A percentile compares a stretch with the other conserved stretches of the same genome.
phyloP scores from a whole-genome alignment of 2,113 vertebrate species.

The Dinomys branickii region DNA sequence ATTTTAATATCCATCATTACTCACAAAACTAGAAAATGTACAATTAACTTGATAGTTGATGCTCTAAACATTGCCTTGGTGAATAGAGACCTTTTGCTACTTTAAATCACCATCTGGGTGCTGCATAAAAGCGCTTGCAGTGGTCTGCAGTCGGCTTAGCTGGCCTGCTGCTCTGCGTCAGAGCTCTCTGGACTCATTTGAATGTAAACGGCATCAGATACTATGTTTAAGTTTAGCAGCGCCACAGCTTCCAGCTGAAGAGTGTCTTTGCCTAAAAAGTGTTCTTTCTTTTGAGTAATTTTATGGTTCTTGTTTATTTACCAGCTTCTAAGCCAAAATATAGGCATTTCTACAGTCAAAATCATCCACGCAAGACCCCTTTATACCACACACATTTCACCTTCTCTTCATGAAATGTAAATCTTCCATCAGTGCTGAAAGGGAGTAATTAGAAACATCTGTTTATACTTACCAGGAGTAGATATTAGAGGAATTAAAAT shows the following conservation, averaged over 20 bases:
- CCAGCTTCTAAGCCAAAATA: constrained; percentile 61
- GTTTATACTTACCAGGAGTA: constrained; percentile 83
- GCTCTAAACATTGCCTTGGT: constrained; percentile 26
- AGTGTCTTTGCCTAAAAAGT: background rate
- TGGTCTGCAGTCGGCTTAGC: background rate
- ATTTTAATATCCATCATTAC: constrained; percentile 64
- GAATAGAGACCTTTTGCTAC: constrained; percentile 43
- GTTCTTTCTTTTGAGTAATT: constrained; percentile 61
- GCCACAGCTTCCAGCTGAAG: constrained; percentile 17
- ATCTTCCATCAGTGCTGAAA: constrained; percentile 74
- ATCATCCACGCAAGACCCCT: background rate
- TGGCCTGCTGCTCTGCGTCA: background rate
- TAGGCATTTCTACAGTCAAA: constrained; percentile 55
- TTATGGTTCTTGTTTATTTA: constrained; percentile 75
- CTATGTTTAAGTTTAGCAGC: background rate
- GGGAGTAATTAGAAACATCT: constrained; percentile 83
- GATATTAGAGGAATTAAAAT: constrained; percentile 85
- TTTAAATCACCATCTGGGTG: constrained; percentile 52
- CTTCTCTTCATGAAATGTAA: constrained; percentile 61
- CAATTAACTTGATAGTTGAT: constrained; percentile 64
- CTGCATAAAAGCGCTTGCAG: background rate
- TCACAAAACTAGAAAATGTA: constrained; percentile 60
- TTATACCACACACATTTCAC: constrained; percentile 61
- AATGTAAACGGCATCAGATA: background rate
- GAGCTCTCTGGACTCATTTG: background rate